These are phyloP conservation scores for Ditylenchus dipsaci DNA, from an alignment of 1,140 invertebrate genomes.

Conservation along the genomic window DNA sequence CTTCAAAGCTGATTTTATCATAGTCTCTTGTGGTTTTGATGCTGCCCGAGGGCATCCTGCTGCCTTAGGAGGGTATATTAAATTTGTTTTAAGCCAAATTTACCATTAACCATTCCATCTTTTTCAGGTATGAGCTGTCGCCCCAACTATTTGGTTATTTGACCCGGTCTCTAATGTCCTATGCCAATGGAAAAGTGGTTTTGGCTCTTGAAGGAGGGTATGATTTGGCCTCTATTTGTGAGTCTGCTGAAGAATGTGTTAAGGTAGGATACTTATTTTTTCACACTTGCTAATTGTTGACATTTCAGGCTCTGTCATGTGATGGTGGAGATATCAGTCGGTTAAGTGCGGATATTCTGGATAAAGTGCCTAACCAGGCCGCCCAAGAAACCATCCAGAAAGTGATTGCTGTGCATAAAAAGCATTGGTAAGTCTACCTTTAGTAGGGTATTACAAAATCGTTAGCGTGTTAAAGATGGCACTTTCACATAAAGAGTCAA, in stretches of 20 bases:
- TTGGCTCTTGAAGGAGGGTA: slow-evolving; percentile 84
- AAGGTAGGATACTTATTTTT: slow-evolving; percentile 31
- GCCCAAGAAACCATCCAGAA: slow-evolving; percentile 58
- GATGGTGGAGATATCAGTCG: slow-evolving; percentile 38
- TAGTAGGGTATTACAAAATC: too few relatives aligned
- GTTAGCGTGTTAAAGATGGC: too few relatives aligned
- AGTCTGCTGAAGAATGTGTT: slow-evolving; percentile 92
- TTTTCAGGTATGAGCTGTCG: slow-evolving; percentile 52
- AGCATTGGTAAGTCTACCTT: slow-evolving; percentile 47
- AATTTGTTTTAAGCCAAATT: slow-evolving; percentile 61
- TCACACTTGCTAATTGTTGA: slow-evolving; percentile 4
- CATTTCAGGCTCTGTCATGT: slow-evolving; percentile 50
- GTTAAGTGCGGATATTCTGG: slow-evolving; percentile 40
- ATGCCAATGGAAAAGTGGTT: slow-evolving; percentile 78
- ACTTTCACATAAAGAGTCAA: too few relatives aligned
- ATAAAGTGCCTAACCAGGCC: slow-evolving; percentile 44
- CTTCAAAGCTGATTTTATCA: slow-evolving; percentile 86
- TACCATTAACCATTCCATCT: background rate
- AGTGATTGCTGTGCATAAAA: slow-evolving; percentile 57
- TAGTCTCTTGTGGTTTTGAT: slow-evolving; percentile 96
- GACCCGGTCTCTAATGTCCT: slow-evolving; percentile 83
- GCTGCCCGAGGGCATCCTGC: slow-evolving; percentile 87
- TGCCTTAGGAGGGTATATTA: slow-evolving; percentile 88
- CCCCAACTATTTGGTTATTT: slow-evolving; percentile 77
- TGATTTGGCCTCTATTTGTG: slow-evolving; percentile 88